Percentiles rank a stretch among this genome's conserved stretches.
Evolutionary conservation across 1,140 invertebrate species (phyloP).

Genomic region (Colletes gigas): DNA sequence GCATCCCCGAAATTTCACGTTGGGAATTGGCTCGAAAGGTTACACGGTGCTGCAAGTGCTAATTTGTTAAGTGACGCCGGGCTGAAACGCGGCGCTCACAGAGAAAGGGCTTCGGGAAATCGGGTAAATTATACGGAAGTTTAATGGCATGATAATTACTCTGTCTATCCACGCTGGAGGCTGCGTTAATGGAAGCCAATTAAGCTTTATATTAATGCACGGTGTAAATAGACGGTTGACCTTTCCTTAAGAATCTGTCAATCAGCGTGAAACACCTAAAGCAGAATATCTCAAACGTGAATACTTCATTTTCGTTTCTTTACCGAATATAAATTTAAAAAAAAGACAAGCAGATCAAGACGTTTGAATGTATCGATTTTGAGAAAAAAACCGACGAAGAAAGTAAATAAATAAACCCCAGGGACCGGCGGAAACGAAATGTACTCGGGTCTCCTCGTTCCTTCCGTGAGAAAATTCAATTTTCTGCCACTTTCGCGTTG

Average conservation of each 20-base stretch:
- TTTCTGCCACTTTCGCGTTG: not conserved
- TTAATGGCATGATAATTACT: slow-evolving; percentile 27
- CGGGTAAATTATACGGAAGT: slow-evolving; percentile 29
- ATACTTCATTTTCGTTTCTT: too few relatives aligned
- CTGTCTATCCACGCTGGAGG: slow-evolving; percentile 4
- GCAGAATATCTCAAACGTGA: not conserved
- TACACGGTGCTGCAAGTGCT: not conserved
- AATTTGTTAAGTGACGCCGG: slow-evolving; percentile 19
- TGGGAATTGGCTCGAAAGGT: not conserved
- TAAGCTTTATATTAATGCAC: slow-evolving; percentile 30
- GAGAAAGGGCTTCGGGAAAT: not conserved
- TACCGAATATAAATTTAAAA: not conserved
- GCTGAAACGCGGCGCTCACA: not conserved
- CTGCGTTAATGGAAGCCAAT: slow-evolving; percentile 13
- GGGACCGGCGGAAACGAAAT: not conserved
- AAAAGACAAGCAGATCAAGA: not conserved
- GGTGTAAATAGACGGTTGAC: slow-evolving; percentile 31
- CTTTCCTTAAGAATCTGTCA: slow-evolving; percentile 14
- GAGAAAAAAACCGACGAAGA: too few relatives aligned
- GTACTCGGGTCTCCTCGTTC: not conserved
- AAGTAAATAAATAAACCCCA: not conserved
- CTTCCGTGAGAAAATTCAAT: not conserved
- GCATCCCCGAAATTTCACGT: not conserved
- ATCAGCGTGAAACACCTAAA: not conserved
- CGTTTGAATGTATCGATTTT: not conserved